These are phyloP conservation scores for Xiphophorus hellerii DNA, from an alignment of 2,113 vertebrate genomes.

Conservation along the genomic window DNA sequence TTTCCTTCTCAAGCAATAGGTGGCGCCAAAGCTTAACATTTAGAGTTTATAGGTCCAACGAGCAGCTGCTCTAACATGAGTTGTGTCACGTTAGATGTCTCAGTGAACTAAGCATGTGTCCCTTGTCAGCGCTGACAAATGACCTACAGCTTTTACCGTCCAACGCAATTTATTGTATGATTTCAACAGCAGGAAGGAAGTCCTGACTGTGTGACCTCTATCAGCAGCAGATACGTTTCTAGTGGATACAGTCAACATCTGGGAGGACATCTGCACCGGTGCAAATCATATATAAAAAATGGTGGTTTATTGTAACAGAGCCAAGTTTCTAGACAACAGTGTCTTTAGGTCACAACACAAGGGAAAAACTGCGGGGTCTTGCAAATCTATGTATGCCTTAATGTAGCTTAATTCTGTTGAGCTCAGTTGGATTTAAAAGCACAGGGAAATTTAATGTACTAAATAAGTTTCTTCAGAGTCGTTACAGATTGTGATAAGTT, in stretches of 20 bases:
- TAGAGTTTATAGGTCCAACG: neutral
- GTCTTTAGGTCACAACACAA: neutral
- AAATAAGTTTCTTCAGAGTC: neutral
- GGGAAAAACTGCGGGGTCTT: neutral
- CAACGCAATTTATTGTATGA: conserved; percentile 4
- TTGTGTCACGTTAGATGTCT: neutral
- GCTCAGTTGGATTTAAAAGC: neutral
- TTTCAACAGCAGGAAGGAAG: conserved; percentile 30
- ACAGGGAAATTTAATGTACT: neutral
- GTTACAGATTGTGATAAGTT: too few relatives aligned
- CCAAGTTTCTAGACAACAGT: conserved; percentile 1
- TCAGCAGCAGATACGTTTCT: conserved; percentile 21
- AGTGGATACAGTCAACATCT: conserved; percentile 36
- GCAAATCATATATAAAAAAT: conserved; percentile 32
- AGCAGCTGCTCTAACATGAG: neutral
- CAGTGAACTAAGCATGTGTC: neutral
- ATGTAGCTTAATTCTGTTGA: neutral
- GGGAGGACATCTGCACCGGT: conserved; percentile 29
- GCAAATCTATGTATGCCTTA: neutral
- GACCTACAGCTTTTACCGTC: conserved; percentile 20
- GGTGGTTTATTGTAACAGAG: conserved; percentile 5
- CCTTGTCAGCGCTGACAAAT: conserved; percentile 4
- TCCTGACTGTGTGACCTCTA: conserved; percentile 29
- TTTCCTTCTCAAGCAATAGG: conserved; percentile 34
- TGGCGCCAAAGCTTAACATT: conserved; percentile 46